Evolutionary conservation across 2,797 vertebrate species (phyloP).

Genomic region (Nyctibius grandis): DNA sequence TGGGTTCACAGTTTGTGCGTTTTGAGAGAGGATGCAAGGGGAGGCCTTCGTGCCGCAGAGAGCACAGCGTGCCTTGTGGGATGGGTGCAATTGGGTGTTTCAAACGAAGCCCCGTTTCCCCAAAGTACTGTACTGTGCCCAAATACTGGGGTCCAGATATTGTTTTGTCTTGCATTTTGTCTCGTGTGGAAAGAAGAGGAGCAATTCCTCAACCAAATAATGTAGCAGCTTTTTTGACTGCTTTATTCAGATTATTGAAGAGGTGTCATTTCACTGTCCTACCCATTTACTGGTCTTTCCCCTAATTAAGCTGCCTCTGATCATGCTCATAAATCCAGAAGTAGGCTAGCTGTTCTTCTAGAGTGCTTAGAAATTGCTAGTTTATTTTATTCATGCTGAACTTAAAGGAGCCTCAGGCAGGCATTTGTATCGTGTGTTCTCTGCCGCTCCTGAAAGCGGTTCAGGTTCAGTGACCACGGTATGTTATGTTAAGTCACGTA

Average conservation of each 20-base stretch:
- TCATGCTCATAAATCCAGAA: background rate
- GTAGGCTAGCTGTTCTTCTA: background rate
- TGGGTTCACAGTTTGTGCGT: background rate
- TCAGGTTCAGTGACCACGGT: background rate
- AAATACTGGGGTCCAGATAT: background rate
- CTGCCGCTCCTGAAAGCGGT: background rate
- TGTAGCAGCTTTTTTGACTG: background rate
- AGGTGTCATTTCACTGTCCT: background rate
- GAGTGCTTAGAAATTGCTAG: background rate
- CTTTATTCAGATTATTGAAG: background rate
- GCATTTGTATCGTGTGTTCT: background rate
- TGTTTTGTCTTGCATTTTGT: background rate
- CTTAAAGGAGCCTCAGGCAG: background rate
- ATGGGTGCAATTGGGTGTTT: accelerated
- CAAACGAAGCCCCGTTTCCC: background rate
- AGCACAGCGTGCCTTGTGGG: background rate
- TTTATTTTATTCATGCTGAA: background rate
- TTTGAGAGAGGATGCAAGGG: background rate
- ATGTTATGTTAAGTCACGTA: background rate
- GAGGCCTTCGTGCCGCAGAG: background rate
- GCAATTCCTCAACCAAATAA: background rate
- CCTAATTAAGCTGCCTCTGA: background rate
- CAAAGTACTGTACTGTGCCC: background rate
- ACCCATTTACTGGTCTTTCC: background rate
- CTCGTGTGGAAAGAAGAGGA: background rate